phyloP scores from a whole-genome alignment of 1,140 invertebrate genomes.

The Camponotus floridanus region DNA sequence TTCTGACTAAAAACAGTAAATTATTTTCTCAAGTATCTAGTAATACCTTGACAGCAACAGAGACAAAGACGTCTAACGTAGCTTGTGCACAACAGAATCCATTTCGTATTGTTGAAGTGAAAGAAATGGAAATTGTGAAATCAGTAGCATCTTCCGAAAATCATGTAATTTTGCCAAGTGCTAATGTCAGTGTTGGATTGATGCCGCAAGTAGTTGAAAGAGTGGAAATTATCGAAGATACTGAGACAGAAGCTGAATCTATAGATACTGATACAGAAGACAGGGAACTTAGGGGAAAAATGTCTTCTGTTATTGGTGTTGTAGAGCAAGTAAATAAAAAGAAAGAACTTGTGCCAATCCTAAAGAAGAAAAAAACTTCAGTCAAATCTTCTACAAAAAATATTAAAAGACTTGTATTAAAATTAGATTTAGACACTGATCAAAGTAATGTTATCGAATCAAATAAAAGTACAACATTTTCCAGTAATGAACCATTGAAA shows the following conservation, averaged over 20 bases:
- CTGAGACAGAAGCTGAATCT: slow-evolving; percentile 87
- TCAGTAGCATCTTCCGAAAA: slow-evolving; percentile 84
- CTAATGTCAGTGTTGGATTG: slow-evolving; percentile 82
- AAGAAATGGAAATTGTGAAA: slow-evolving; percentile 87
- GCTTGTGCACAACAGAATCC: slow-evolving; percentile 75
- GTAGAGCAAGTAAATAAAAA: slow-evolving; percentile 60
- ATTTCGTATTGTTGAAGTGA: slow-evolving; percentile 87
- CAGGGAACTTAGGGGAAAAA: slow-evolving; percentile 69
- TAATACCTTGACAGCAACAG: slow-evolving; percentile 83
- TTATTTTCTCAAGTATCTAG: slow-evolving; percentile 90
- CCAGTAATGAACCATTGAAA: neutral
- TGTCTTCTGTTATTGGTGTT: slow-evolving; percentile 10
- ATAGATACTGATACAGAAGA: slow-evolving; percentile 87
- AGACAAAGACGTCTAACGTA: slow-evolving; percentile 68
- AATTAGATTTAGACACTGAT: slow-evolving; percentile 58
- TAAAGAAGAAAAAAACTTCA: slow-evolving; percentile 72
- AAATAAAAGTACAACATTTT: slow-evolving; percentile 19
- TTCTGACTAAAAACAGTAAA: slow-evolving; percentile 89
- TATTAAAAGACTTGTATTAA: slow-evolving; percentile 72
- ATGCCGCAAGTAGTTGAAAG: slow-evolving; percentile 85
- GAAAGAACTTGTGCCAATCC: slow-evolving; percentile 75
- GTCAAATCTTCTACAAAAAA: slow-evolving; percentile 54
- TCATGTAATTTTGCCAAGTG: slow-evolving; percentile 82
- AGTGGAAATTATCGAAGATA: slow-evolving; percentile 87
- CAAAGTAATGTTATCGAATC: neutral